Base-by-base conservation (phyloP, 2,888 invertebrate genomes). In the Agriotes lineatus region DNA sequence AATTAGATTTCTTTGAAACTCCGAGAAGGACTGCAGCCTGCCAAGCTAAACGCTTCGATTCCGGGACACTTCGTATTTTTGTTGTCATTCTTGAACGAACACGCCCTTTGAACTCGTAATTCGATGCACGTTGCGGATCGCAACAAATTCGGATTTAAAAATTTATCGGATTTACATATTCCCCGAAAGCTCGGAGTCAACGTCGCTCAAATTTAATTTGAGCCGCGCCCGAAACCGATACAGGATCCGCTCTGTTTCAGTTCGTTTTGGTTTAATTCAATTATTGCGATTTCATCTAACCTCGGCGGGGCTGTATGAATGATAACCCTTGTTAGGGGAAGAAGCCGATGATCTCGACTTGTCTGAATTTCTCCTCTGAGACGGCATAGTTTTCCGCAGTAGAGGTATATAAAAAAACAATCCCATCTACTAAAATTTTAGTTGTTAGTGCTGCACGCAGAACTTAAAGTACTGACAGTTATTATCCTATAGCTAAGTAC, bases 221-320 rank as follows among this genome's bases (percentile, higher is more conserved):
- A 50, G 30, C 45, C 20, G 45, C 45, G 45, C 9, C 50, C 30
- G 30, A 30, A 50, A 33, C 33, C 50, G 30, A 33, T 50, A 33
- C 30, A 50, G 30, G 30, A 37, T 61, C 61, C 50, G 33, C 22
- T 44, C 30, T 44, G 50, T 50, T 61, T 50, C 61, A 50, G 33
- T 50, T 61, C 50, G 50, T 37, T 45, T 61, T 50, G 18, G 50
- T 48, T 50, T 50, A 61, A 50, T 50, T 14, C 16, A 61, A 52
- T 61, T 61, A 61, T 52, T 61, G 25, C 61, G 37, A 61, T 52
- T 61, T 16, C 20, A 44, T 59, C 30, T 57, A 39, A 42, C 37
- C 22, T 54, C 33, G 19, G 6, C 18, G 7, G 16, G 16, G 35
- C 10, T 54, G 16, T 33, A 33, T 54, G 35, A 18, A 35, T 7